Percentiles rank a stretch among this genome's conserved stretches.
Conservation (phyloP, 2,888 invertebrate genomes). For the Aproaerema taeniolella region DNA sequence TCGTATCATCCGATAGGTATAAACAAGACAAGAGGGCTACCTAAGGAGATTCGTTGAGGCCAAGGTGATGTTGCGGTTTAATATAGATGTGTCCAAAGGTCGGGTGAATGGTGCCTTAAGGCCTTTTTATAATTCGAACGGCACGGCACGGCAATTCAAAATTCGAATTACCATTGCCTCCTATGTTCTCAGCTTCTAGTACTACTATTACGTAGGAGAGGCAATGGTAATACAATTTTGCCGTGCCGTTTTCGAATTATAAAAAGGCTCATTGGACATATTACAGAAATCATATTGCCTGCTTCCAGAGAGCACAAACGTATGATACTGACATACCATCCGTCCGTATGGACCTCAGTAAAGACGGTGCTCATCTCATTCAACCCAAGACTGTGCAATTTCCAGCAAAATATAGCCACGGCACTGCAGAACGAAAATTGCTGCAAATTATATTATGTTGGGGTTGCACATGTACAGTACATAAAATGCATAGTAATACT, state of each 20-base stretch:
- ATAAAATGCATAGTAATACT: constrained; percentile 21
- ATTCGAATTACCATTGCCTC: too few species aligned
- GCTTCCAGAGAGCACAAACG: background rate
- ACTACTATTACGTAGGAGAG: too few species aligned
- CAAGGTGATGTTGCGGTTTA: constrained; percentile 3
- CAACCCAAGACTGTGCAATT: constrained; percentile 22
- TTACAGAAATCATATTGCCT: too few species aligned
- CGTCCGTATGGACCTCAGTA: constrained; percentile 13
- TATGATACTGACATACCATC: constrained; percentile 4
- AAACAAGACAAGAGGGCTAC: too few species aligned
- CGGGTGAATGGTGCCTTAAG: background rate
- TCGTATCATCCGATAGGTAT: too few species aligned
- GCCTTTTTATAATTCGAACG: too few species aligned
- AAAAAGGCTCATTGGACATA: too few species aligned
- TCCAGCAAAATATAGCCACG: constrained; percentile 22
- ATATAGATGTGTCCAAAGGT: constrained; percentile 9
- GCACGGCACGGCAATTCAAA: too few species aligned
- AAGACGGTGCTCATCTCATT: constrained; percentile 20
- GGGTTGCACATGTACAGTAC: constrained; percentile 23
- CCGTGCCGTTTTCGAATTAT: too few species aligned
- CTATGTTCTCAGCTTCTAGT: too few species aligned
- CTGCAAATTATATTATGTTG: constrained; percentile 24
- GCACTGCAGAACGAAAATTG: constrained; percentile 23
- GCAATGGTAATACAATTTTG: too few species aligned
- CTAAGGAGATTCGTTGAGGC: too few species aligned